Evolutionary conservation across 2,888 invertebrate species (phyloP).

Genomic region (Andrena hattorfiana): DNA sequence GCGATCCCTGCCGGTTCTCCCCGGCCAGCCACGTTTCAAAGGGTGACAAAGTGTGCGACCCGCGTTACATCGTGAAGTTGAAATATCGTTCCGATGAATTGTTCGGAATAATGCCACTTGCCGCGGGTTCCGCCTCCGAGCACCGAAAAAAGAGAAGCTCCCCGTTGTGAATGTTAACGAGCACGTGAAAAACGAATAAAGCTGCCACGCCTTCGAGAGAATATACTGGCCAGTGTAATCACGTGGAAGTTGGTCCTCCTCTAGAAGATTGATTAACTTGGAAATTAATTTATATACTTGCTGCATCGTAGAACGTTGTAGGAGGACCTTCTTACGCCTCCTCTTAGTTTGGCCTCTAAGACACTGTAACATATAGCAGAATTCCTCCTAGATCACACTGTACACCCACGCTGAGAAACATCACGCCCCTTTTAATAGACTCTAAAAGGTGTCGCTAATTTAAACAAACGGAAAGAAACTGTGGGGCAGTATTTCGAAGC

Average conservation of each 20-base stretch:
- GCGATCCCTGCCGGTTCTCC: constrained; percentile 21
- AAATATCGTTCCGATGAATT: constrained; percentile 61
- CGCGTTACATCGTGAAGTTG: constrained; percentile 45
- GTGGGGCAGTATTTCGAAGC: constrained; percentile 45
- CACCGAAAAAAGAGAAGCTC: neutral
- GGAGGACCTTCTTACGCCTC: no score
- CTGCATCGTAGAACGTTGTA: no score
- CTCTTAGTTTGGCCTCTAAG: no score
- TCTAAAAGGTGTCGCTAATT: constrained; percentile 51
- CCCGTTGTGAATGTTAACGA: neutral
- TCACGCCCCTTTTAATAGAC: constrained; percentile 18
- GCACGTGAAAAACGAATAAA: neutral
- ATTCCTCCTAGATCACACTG: no score
- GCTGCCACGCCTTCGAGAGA: neutral
- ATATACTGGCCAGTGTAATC: neutral
- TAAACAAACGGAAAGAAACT: constrained; percentile 39
- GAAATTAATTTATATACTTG: neutral
- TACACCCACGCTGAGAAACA: neutral
- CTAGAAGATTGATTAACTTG: neutral
- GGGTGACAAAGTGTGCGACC: constrained; percentile 59
- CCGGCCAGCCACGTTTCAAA: constrained; percentile 47
- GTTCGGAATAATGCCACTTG: constrained; percentile 43
- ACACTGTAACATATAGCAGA: no score
- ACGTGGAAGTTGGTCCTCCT: neutral
- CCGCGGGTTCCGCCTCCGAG: constrained; percentile 7